A percentile compares a stretch with the other conserved stretches of the same genome.
These are phyloP conservation scores for Euwallacea similis DNA, from an alignment of 1,140 invertebrate species.

Conservation along the genomic window DNA sequence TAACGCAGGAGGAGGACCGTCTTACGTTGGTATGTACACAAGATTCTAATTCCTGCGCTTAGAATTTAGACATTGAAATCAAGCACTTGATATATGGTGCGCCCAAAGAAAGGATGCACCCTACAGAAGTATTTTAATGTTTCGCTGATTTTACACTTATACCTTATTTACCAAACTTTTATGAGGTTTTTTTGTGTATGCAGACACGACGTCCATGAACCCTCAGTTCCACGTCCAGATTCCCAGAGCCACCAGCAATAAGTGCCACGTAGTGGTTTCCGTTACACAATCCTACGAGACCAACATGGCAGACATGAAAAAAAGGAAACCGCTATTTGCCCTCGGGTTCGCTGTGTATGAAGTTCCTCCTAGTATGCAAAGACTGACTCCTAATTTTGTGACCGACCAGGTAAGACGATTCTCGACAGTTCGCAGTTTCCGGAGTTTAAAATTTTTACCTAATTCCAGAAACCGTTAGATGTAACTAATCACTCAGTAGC, in stretches of 20 bases:
- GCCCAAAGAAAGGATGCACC: too few relatives aligned
- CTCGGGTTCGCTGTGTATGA: conserved; percentile 74
- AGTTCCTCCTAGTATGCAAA: conserved; percentile 64
- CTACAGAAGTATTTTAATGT: too few relatives aligned
- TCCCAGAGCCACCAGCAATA: conserved; percentile 61
- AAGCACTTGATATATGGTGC: too few relatives aligned
- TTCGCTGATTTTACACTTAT: not conserved
- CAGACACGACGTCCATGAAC: conserved; percentile 70
- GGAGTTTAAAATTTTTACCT: not conserved
- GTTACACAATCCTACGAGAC: conserved; percentile 72
- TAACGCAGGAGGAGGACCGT: conserved; percentile 70
- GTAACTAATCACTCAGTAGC: conserved; percentile 69
- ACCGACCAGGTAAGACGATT: conserved; percentile 59
- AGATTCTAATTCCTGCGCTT: too few relatives aligned
- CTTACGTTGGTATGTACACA: conserved; percentile 56
- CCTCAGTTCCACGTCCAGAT: conserved; percentile 74
- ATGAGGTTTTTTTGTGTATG: conserved; percentile 17
- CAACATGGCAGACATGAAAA: conserved; percentile 53
- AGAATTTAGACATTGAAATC: too few relatives aligned
- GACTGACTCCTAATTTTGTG: conserved; percentile 65
- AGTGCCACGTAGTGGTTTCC: conserved; percentile 73
- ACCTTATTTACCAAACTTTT: not conserved
- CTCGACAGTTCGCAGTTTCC: not conserved
- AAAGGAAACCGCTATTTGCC: conserved; percentile 58
- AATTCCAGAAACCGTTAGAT: conserved; percentile 64